These are phyloP conservation scores for Luperina testacea DNA, from an alignment of 2,888 invertebrate genomes.

Conservation along the genomic window DNA sequence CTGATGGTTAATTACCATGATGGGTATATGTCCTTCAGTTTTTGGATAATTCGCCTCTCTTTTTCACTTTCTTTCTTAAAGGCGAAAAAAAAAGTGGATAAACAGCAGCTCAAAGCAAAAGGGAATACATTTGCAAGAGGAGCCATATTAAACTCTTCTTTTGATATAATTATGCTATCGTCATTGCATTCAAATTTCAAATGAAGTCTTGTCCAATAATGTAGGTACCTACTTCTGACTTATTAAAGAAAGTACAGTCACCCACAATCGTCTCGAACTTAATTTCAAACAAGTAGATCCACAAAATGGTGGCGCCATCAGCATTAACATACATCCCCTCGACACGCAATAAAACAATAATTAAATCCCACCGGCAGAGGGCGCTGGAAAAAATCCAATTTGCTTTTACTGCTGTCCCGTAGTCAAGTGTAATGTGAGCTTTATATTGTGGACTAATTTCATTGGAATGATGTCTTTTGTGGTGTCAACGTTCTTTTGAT, in stretches of 20 bases:
- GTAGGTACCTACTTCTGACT: neutral
- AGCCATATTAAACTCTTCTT: no score
- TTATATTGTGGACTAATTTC: constrained; percentile 38
- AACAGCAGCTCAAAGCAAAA: no score
- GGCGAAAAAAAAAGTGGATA: no score
- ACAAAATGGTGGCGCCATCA: constrained; percentile 63
- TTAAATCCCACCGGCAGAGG: constrained; percentile 80
- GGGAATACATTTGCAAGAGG: no score
- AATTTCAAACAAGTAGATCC: constrained; percentile 52
- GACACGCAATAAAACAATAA: constrained; percentile 86
- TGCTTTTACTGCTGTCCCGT: constrained; percentile 81
- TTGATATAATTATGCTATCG: neutral
- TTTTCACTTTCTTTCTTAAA: no score
- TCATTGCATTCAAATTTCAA: neutral
- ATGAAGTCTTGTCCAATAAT: neutral
- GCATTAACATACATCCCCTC: constrained; percentile 73
- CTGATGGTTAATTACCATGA: no score
- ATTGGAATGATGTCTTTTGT: constrained; percentile 29
- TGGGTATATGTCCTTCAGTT: no score
- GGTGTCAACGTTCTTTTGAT: constrained; percentile 24
- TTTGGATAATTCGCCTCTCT: no score
- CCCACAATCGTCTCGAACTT: constrained; percentile 23
- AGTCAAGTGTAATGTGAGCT: constrained; percentile 59
- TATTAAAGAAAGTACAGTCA: constrained; percentile 20
- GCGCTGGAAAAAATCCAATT: constrained; percentile 86